Evolutionary conservation across 2,797 vertebrate species (phyloP).

Genomic region (Spondyliosoma cantharus): DNA sequence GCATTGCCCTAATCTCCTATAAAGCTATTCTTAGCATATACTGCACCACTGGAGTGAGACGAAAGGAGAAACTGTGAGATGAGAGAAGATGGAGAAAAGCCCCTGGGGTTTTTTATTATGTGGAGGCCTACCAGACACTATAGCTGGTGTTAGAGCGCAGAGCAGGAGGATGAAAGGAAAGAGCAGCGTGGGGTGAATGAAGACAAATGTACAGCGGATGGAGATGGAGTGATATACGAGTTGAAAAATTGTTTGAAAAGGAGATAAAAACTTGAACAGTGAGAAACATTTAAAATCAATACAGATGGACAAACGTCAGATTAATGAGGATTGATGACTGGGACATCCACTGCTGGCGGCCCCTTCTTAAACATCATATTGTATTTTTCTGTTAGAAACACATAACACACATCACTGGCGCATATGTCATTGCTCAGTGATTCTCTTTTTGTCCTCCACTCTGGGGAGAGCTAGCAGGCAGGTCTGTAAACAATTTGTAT

Average conservation of each 20-base stretch:
- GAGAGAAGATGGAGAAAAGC: constrained; percentile 59
- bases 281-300: constrained; percentile 16
- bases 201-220: constrained; percentile 38
- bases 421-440: constrained; percentile 10
- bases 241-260: constrained; percentile 8
- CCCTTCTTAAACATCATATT: constrained; percentile 39
- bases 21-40: constrained; percentile 61
- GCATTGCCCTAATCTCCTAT: constrained; percentile 54
- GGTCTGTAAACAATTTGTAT: constrained; percentile 57
- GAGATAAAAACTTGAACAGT: constrained; percentile 3
- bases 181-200: constrained; percentile 8
- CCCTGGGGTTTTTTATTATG: constrained; percentile 57
- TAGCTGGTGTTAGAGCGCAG: constrained; percentile 33
- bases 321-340: constrained; percentile 7
- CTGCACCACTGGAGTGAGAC: constrained; percentile 46
- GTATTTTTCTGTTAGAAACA: constrained; percentile 29
- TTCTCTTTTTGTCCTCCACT: constrained; percentile 34
- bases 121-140: constrained; percentile 60
- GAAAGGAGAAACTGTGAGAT: constrained; percentile 58
- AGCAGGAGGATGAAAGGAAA: constrained; percentile 41
- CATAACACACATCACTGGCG: neutral
- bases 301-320: constrained; percentile 3
- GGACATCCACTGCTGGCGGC: constrained; percentile 2
- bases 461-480: constrained; percentile 9
- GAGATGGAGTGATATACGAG: constrained; percentile 34